Conservation (phyloP, 2,113 vertebrate species). For the Sorex fumeus region DNA sequence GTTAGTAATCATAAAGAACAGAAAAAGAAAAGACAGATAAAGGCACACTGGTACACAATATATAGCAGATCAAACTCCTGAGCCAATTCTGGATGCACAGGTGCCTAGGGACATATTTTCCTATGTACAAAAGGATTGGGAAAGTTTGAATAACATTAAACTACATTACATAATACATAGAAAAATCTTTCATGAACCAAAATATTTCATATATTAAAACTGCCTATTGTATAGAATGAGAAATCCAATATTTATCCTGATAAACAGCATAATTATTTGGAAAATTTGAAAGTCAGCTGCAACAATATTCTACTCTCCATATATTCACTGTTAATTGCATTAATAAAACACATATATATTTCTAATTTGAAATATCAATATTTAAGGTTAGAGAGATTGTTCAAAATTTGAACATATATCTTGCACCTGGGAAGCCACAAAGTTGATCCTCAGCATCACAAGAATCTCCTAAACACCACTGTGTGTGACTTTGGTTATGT, state of each 20-base stretch:
- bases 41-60: neutral
- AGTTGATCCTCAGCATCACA: too few species aligned
- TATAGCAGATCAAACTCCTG: neutral
- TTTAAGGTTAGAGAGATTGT: too few species aligned
- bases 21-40: neutral
- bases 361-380: too few species aligned
- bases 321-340: neutral
- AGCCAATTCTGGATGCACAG: neutral
- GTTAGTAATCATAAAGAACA: neutral
- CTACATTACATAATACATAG: neutral
- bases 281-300: neutral
- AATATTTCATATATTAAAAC: neutral
- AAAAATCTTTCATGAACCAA: neutral
- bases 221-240: neutral
- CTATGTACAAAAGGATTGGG: neutral
- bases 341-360: neutral
- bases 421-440: neutral
- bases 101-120: neutral
- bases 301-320: neutral
- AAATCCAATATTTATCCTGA: neutral
- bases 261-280: neutral
- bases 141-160: neutral
- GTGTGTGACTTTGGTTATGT: too few species aligned
- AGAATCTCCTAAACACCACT: too few species aligned
- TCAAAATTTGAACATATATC: too few species aligned